phyloP scores from a whole-genome alignment of 2,888 invertebrate species.

The Matsumyia berberina region DNA sequence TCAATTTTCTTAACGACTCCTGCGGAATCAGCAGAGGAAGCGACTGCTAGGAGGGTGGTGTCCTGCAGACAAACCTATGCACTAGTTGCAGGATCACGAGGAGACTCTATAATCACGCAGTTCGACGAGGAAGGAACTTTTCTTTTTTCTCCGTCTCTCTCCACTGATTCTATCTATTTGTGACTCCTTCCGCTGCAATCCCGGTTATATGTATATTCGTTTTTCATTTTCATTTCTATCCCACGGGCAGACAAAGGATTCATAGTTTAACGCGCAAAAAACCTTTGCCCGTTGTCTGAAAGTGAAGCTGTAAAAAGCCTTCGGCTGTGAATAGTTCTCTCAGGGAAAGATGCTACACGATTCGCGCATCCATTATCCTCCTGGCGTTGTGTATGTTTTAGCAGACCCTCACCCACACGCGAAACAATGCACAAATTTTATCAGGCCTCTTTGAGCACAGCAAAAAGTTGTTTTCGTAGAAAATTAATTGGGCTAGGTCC shows the following conservation, averaged over 20 bases:
- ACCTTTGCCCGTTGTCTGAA: conserved; percentile 19
- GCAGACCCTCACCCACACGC: conserved; percentile 9
- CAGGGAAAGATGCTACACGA: conserved; percentile 13
- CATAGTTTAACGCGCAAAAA: conserved; percentile 33
- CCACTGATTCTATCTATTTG: conserved; percentile 49
- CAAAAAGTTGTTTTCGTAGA: conserved; percentile 43
- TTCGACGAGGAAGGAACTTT: conserved; percentile 56
- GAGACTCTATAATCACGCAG: conserved; percentile 66
- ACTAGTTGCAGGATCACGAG: conserved; percentile 60
- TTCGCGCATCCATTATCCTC: conserved; percentile 44
- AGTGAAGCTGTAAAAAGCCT: conserved; percentile 36
- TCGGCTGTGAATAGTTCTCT: conserved; percentile 17
- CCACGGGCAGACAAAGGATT: conserved; percentile 61
- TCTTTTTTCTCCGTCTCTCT: background rate
- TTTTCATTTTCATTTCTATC: conserved; percentile 22
- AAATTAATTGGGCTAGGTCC: conserved; percentile 74
- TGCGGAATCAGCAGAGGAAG: conserved; percentile 43
- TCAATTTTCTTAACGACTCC: conserved; percentile 75
- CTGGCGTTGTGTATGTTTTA: conserved; percentile 13
- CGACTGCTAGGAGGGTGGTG: conserved; percentile 5
- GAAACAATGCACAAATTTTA: conserved; percentile 30
- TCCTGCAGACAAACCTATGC: conserved; percentile 63
- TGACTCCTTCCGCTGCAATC: conserved; percentile 65
- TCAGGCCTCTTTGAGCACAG: conserved; percentile 37
- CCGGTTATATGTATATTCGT: conserved; percentile 34